Base-by-base conservation (phyloP, 2,888 invertebrate genomes). In the Junonia oenone region DNA sequence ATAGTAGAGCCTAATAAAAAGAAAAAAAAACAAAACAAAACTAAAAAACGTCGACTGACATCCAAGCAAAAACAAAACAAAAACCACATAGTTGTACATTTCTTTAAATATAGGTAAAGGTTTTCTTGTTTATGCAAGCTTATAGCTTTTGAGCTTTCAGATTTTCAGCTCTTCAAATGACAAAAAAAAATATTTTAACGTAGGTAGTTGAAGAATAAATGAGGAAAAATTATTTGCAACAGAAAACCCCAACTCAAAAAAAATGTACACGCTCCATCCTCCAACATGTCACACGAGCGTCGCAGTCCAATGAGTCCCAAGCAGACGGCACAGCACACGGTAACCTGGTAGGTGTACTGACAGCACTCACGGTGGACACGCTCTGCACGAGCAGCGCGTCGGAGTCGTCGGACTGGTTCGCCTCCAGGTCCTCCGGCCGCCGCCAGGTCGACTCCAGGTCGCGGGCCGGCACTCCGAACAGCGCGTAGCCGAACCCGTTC, bases 401-500 rank as follows among this genome's bases (percentile, higher is more conserved):
- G 31, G 88, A 86, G 73, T 90, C 88, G 62, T 90, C 90, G 4
- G 86, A 83, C 52, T 82, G 78, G 57, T 73, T 78, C 29, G 86
- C 83, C 59, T 91, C 91, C 56, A 91, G 73, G 63, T 91, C 87
- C 54, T 91, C 91, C 9, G 93, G 93, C 68, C 93, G 91, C 45
- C 93, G 89, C 95, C 95, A 95, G 0, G 94, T 94, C 1, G 93
- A 93, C 71, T 94, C 93, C 56, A 95, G 80, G 76, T 95, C 94
- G 11, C 94, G 89, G 0, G 94, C 93, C 0, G 95, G 95, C 15
- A 95, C 94, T 1, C 95, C 95, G 78, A 95, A 95, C 4, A 96
- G 72, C 6, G 94, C 93, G 76, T 95, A 95, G 45, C 95, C 95
- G 72, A 95, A 94, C 2, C 96, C 96, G 78, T 96, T 95, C 63